Percentiles rank a stretch among this genome's conserved stretches.
Conservation (phyloP, 2,888 invertebrate genomes). For the Stenodema calcarata region DNA sequence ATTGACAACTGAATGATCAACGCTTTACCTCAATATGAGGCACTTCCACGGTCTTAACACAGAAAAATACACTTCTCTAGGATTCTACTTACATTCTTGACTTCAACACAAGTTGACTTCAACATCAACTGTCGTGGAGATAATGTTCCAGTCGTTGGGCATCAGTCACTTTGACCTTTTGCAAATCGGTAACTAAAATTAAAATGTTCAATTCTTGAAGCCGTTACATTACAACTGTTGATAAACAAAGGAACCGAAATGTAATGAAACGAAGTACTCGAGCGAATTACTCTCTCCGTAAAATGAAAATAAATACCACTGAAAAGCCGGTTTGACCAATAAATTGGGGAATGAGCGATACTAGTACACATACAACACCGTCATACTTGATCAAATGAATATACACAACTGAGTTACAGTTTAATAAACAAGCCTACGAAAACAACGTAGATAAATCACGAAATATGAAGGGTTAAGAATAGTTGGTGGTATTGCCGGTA, state of each 20-base stretch:
- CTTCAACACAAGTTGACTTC: no score
- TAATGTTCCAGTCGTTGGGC: no score
- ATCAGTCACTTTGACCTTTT: no score
- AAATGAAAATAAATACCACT: neutral
- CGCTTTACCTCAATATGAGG: no score
- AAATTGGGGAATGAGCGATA: neutral
- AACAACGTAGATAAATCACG: neutral
- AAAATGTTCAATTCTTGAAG: neutral
- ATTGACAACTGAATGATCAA: no score
- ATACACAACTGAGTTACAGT: neutral
- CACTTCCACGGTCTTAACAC: no score
- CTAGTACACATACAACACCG: neutral
- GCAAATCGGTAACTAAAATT: no score
- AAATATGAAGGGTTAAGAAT: neutral
- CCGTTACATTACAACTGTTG: neutral
- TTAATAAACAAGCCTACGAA: neutral
- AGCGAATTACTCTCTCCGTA: neutral
- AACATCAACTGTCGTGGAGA: no score
- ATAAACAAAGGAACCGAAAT: neutral
- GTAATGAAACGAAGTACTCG: neutral
- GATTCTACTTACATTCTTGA: no score
- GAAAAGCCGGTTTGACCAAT: neutral
- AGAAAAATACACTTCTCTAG: no score
- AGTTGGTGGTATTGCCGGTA: neutral
- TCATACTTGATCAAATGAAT: neutral